These are phyloP conservation scores for Oreonectes daqikongensis DNA, from an alignment of 2,797 vertebrate species.

Conservation along the genomic window DNA sequence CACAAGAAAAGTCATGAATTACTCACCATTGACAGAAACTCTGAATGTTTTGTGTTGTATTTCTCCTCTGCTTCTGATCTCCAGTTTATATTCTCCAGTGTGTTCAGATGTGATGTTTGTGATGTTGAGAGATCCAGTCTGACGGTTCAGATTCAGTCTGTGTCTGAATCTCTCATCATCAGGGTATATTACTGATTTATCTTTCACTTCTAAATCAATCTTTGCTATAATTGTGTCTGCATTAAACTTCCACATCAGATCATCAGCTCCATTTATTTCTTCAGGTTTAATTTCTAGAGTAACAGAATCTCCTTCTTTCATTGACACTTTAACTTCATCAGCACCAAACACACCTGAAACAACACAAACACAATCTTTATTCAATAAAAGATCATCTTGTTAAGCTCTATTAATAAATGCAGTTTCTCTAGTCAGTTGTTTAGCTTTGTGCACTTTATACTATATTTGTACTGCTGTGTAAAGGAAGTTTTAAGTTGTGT, in stretches of 20 bases:
- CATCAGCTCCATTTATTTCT: neutral
- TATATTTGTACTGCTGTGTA: too few relatives aligned
- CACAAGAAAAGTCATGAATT: neutral
- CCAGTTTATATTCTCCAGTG: neutral
- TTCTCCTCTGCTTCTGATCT: neutral
- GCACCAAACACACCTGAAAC: neutral
- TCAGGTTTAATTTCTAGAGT: neutral
- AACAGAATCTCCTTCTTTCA: neutral
- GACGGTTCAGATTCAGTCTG: neutral
- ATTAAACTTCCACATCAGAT: neutral
- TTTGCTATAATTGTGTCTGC: neutral
- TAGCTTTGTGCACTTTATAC: too few relatives aligned
- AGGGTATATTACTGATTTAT: accelerated
- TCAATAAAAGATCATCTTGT: too few relatives aligned
- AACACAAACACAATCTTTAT: neutral
- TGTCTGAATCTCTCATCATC: neutral
- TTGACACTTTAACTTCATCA: neutral
- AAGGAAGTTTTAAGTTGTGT: too few relatives aligned
- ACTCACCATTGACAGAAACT: neutral
- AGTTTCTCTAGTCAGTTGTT: too few relatives aligned
- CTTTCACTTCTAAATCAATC: neutral
- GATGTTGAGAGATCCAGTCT: neutral
- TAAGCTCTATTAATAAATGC: too few relatives aligned
- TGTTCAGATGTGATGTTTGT: neutral
- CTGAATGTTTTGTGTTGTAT: neutral